Evolutionary conservation across 2,888 invertebrate genomes (phyloP), one percentile per base, ranked within the genome.

Genomic region (Auanema sp.): DNA sequence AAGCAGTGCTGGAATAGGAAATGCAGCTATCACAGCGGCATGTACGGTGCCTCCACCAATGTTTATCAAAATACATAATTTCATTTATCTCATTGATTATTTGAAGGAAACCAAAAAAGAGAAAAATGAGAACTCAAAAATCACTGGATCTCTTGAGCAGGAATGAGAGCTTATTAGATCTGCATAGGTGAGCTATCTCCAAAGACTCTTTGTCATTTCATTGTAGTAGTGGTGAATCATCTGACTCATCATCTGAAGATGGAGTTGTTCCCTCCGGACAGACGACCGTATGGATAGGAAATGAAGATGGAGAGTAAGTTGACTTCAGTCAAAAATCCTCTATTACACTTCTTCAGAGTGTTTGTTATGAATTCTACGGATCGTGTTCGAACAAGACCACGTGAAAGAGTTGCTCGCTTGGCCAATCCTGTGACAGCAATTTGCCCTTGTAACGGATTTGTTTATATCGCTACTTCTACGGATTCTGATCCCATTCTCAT

Each of bases 201-300:
- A 6, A 33, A n/a, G 55, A 8, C 25, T n/a, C 18, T 40, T 16
- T 8, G 6, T 41, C 6, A 53, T 16, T 2, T 3, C 47, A 12
- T 16, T 57, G n/a, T 11, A 69, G 66, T 24, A 69, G 69, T 53
- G 73, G 73, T 1, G 60, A 62, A 1, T 69, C 67, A 23, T 61
- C 69, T 5, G 69, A 69, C 24, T 72, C 74, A 0, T 68, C 68
- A 18, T 68, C 70, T 1, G 70, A 71, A 21, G 70, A 69, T 18
- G 65, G 59, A 11, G 66, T 69, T 25, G 68, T 71, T 10, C 50
- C 64, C 0, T 68, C 68, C 4, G 73, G 72, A 24, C 69, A 67
- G 47, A 71, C 75, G 23, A 77, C 79, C 16, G 72, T 79, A 10
- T 79, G 79, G 79, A 79, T 79, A 41, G 79, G 79, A 47, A 79